Evolutionary conservation across 1,140 invertebrate genomes (phyloP).

Genomic region (Drosophila kepulauana): DNA sequence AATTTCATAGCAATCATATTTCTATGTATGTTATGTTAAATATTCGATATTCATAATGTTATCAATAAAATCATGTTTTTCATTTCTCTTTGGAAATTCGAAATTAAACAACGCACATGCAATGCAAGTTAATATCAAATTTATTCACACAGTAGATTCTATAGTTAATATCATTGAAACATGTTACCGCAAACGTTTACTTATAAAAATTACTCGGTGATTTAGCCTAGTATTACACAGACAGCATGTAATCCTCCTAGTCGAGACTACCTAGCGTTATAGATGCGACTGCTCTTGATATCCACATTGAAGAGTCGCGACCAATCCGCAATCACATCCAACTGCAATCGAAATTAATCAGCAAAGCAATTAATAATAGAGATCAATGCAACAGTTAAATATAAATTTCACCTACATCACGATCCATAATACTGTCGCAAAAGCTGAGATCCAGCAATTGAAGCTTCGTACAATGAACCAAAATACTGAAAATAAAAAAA

Average conservation of each 20-base stretch:
- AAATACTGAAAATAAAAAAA: constrained; percentile 86
- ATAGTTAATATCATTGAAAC: too few species aligned
- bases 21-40: too few species aligned
- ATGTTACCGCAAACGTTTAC: neutral
- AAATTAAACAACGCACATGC: too few species aligned
- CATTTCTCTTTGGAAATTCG: too few species aligned
- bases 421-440: constrained; percentile 91
- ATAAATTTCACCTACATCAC: constrained; percentile 86
- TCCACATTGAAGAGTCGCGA: constrained; percentile 73
- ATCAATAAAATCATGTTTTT: too few species aligned
- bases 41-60: too few species aligned
- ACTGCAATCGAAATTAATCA: constrained; percentile 23
- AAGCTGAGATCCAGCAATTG: constrained; percentile 94
- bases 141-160: too few species aligned
- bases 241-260: neutral
- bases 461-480: constrained; percentile 88
- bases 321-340: constrained; percentile 71
- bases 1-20: too few species aligned
- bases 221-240: neutral
- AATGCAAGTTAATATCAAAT: too few species aligned
- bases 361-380: neutral
- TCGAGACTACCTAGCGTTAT: constrained; percentile 44
- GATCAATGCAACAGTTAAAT: neutral
- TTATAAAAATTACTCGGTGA: neutral
- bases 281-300: constrained; percentile 75